Evolutionary conservation across 2,113 vertebrate genomes (phyloP).

Genomic region (Lophochroa leadbeateri): DNA sequence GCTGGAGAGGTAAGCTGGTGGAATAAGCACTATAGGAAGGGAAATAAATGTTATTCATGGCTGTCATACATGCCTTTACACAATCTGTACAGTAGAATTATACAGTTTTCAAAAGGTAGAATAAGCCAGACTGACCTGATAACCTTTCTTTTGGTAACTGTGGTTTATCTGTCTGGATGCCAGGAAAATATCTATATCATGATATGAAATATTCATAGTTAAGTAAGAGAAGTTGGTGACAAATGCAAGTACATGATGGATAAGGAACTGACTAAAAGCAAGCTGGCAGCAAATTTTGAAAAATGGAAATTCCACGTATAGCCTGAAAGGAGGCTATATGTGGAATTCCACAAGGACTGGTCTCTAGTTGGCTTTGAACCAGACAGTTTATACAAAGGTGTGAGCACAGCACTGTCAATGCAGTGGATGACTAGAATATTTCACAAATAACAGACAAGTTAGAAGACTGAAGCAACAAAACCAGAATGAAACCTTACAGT

Average conservation of each 20-base stretch:
- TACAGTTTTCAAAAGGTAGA: not conserved
- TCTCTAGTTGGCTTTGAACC: not conserved
- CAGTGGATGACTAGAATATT: not conserved
- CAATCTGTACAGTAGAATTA: not conserved
- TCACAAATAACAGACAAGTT: not conserved
- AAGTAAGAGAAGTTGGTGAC: not conserved
- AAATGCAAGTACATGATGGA: not conserved
- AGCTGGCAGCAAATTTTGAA: not conserved
- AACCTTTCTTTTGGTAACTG: not conserved
- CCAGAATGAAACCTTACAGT: not conserved
- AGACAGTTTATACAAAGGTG: not conserved
- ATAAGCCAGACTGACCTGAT: not conserved
- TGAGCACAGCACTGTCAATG: not conserved
- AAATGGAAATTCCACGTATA: not conserved
- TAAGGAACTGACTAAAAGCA: not conserved
- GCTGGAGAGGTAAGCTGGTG: not conserved
- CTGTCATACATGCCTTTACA: not conserved
- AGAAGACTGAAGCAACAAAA: not conserved
- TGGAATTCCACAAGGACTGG: not conserved
- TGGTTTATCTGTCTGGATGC: not conserved
- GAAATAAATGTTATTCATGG: not conserved
- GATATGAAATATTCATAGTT: not conserved
- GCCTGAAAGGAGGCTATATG: not conserved
- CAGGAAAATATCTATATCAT: not conserved
- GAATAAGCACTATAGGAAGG: not conserved